Conservation (phyloP, 2,113 vertebrate genomes). For the Tiliqua scincoides region DNA sequence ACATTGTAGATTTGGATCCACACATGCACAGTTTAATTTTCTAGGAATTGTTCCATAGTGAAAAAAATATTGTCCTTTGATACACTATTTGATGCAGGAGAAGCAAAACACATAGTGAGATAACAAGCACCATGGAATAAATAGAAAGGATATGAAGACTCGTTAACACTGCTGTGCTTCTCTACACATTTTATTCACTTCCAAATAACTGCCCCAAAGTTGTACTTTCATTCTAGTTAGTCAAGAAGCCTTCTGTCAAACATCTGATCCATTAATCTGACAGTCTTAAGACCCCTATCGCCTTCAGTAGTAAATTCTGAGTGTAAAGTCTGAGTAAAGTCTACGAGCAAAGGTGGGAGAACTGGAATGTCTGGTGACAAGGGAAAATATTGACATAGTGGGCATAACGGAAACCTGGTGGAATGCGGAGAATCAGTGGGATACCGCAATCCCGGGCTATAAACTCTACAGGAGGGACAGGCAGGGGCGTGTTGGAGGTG, state of each 20-base stretch:
- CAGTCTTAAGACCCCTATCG: not conserved
- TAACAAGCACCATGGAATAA: not conserved
- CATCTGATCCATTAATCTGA: not conserved
- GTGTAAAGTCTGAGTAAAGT: no score
- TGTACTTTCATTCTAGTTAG: not conserved
- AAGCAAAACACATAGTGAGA: not conserved
- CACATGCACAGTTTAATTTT: not conserved
- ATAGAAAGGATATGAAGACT: not conserved
- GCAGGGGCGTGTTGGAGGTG: no score
- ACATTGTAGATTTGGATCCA: not conserved
- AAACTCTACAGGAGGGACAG: no score
- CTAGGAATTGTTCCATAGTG: not conserved
- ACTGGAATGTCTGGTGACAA: no score
- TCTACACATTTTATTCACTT: not conserved
- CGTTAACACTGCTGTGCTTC: not conserved
- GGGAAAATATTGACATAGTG: no score
- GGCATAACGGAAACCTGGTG: no score
- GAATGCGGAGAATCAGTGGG: no score
- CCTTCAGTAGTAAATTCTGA: not conserved
- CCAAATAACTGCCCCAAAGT: not conserved
- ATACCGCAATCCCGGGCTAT: no score
- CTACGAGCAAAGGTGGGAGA: no score
- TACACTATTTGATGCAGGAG: not conserved
- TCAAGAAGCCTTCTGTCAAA: not conserved
- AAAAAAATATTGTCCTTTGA: not conserved